Base-by-base conservation (phyloP, 2,113 vertebrate species). In the Romanogobio albipinnatus region DNA sequence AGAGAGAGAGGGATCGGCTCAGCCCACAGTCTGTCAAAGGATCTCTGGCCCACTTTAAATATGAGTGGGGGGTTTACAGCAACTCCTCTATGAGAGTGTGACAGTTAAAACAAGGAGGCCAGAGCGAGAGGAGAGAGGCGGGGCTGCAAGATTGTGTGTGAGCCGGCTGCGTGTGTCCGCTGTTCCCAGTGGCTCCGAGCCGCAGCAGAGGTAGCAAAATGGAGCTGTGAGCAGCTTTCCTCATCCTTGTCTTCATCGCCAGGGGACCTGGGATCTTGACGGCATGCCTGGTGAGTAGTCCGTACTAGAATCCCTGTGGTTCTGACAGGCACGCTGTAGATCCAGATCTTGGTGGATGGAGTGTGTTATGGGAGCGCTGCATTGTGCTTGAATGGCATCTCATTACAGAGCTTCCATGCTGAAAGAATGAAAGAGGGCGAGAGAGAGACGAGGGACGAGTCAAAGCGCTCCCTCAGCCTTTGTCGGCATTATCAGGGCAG, bases 221-320 rank as follows among this genome's bases (percentile, higher is more conserved):
- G 73, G 77, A 88, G 74, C 82, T 26, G 56, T 84, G 83, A 76
- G 36, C 86, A 45, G 68, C 33, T 29, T 59, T 56, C 83, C 81
- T 88, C 86, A 59, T 78, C 79, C 58, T 77, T 75, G 51, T 82
- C 87, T 53, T 85, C 59, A 58, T 33, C 66, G 39, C 51, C 78
- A 76, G 22, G 36, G 49, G 62, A 82, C 76, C 80, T 74, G 66
- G 75, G 87, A 87, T 87, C 88, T 45, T 36, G 73, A 56, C 84
- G 89, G 79, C 83, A 94, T 93, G 93, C 79, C 92, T 19, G 88
- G 93, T 94, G 91, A 94, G 93, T 90, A 43, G 78, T 82, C 39
- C 36, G 2, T 70, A 24, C 83, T 33, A 26, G 47, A 82, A 39
- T 82, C 64, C 80, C 80, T 49, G 79, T 39, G 73, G 73, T 75